Evolutionary conservation across 2,113 vertebrate species (phyloP), one percentile per base, ranked within the genome.

Genomic region (Paradisaea rubra): DNA sequence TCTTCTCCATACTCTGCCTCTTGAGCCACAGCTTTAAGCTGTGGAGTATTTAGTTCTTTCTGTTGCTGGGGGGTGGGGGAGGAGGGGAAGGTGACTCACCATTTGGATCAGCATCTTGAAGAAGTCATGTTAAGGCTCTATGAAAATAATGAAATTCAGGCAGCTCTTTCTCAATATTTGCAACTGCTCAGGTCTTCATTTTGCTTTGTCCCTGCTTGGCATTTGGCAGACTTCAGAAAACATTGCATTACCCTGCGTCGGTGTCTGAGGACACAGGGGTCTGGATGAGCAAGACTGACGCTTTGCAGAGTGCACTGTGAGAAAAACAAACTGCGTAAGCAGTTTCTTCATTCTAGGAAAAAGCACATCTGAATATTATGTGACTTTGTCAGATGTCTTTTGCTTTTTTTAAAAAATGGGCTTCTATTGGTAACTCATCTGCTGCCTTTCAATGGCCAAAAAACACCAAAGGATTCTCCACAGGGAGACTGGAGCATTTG

Each of bases 201-300:
- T 74, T 15, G 31, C 73, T 81, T 42, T 72, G 70, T 72, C 91
- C 89, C 54, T 5, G 4, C 45, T 39, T 84, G 70, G 53, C 79
- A 53, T 11, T 45, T 74, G 61, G 61, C 56, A 81, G 37, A 17
- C 33, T 73, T 78, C 28, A 74, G 83, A 84, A 93, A 82, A 89
- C 15, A 41, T 42, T 71, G 77, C 61, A 30, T 49, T 70, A 30
- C 15, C 4, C 63, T 22, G 4, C 41, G 13, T 35, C 0, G 0
- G n/a, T 69, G 27, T 69, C 56, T 64, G 81, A 92, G 88, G 77
- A 63, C 22, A 24, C 1, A 12, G 39, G 12, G 28, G 35, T 79
- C 76, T 72, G 64, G 52, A 41, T 47, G 27, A 65, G 31, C 76
- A 61, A 37, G 15, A n/a, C 15, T 37, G 59, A 65, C 1, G 0